Base-by-base conservation (phyloP, 2,797 vertebrate genomes). In the Sebastes steindachneri region DNA sequence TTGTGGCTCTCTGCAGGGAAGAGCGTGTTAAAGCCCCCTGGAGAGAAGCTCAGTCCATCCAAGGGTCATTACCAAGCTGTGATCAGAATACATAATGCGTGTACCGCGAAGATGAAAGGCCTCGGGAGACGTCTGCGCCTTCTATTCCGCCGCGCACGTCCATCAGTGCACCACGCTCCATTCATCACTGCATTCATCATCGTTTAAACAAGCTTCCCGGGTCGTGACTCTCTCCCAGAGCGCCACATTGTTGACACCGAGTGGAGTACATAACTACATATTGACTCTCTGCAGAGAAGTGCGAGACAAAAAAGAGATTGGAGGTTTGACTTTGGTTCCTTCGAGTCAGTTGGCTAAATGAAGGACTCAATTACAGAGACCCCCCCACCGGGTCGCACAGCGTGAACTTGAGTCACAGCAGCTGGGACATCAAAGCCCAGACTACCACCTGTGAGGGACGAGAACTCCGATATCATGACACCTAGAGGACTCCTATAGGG, bases 41-140 rank as follows among this genome's bases (percentile, higher is more conserved):
- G 80, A 83, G 86, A 88, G 79, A 59, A 53, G 72, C 77, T 88
- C 68, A 82, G 85, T 88, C 89, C 85, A 86, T 84, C 77, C 60
- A 35, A 82, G 86, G 93, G 91, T 94, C 90, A 88, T 93, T 92
- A 91, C 83, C 64, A 31, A 63, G 78, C 83, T 73, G 88, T 89
- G 89, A 90, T 82, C 80, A 57, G 87, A 92, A 93, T 94, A 83
- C 73, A 59, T 87, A 92, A 92, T 77, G 80, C 6, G 4, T 3
- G 9, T 3, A 1, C 29, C 55, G 87, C 79, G 41, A 10, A 85
- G 91, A 95, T 89, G 70, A 88, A 91, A 89, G 86, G 73, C 84
- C 92, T 63, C 73, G 1, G 69, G 89, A 90, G 89, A 88, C 57
- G 28, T 73, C 64, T 48, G 53, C 28, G 60, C 62, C 72, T 73